phyloP scores from a whole-genome alignment of 1,140 invertebrate genomes.

The Drosophila mayri region DNA sequence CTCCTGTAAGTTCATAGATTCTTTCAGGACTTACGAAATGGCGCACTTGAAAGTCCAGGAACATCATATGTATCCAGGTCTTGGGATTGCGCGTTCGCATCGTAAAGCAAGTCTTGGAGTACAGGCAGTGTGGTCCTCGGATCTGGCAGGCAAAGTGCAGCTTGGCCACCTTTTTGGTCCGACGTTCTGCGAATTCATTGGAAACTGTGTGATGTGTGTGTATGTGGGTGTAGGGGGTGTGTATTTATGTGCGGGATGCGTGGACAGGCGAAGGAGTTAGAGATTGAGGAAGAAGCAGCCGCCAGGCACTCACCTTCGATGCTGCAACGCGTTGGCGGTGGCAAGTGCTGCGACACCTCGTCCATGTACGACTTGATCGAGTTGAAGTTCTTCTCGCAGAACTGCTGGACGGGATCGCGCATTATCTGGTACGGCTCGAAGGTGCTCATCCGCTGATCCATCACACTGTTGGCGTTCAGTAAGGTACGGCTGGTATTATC shows the following conservation, averaged over 20 bases:
- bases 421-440: slow-evolving; percentile 94
- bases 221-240: slow-evolving; percentile 16
- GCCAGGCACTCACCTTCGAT: slow-evolving; percentile 90
- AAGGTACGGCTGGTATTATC: slow-evolving; percentile 91
- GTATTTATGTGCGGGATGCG: slow-evolving; percentile 33
- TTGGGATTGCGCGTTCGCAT: slow-evolving; percentile 94
- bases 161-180: slow-evolving; percentile 94
- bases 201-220: slow-evolving; percentile 77
- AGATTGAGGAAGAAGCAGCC: slow-evolving; percentile 17
- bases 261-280: slow-evolving; percentile 16
- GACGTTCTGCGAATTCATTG: slow-evolving; percentile 88
- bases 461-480: slow-evolving; percentile 87
- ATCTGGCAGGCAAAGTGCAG: slow-evolving; percentile 95
- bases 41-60: slow-evolving; percentile 93
- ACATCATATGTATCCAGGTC: slow-evolving; percentile 98
- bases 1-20: too few relatives aligned
- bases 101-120: slow-evolving; percentile 93
- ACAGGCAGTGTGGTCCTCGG: slow-evolving; percentile 95
- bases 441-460: slow-evolving; percentile 91
- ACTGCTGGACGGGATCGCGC: slow-evolving; percentile 96
- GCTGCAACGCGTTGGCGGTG: slow-evolving; percentile 95
- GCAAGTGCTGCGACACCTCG: slow-evolving; percentile 92
- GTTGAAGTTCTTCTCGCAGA: slow-evolving; percentile 96
- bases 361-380: slow-evolving; percentile 96
- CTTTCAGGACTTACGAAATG: slow-evolving; percentile 69